Conservation (phyloP, 2,113 vertebrate species). For the Ifrita kowaldi region DNA sequence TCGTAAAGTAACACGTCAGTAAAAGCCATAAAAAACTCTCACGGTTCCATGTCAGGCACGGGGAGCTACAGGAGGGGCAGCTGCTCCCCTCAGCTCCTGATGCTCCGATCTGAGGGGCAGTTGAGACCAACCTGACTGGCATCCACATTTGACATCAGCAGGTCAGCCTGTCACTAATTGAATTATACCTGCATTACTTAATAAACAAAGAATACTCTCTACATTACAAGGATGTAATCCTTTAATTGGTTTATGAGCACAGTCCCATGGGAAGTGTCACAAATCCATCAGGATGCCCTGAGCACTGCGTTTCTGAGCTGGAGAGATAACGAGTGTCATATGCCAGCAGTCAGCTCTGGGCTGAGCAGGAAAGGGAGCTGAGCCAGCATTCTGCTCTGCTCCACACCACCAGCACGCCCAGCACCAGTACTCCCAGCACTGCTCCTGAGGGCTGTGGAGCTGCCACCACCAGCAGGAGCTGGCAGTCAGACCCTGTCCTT, state of each 20-base stretch:
- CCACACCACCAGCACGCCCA: not conserved
- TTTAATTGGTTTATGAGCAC: slow-evolving; percentile 54
- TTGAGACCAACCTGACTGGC: not conserved
- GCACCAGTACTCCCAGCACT: not conserved
- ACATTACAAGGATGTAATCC: slow-evolving; percentile 43
- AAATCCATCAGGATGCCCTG: slow-evolving; percentile 56
- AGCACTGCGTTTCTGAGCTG: slow-evolving; percentile 8
- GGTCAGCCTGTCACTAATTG: slow-evolving; percentile 37
- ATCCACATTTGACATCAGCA: slow-evolving; percentile 3
- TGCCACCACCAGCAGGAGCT: fast-evolving
- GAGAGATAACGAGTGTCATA: slow-evolving; percentile 24
- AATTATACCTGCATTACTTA: slow-evolving; percentile 59
- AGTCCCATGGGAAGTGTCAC: slow-evolving; percentile 29
- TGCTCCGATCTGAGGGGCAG: fast-evolving
- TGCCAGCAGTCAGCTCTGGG: not conserved
- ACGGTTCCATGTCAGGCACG: fast-evolving
- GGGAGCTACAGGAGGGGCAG: too few relatives aligned
- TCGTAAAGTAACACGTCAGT: not conserved
- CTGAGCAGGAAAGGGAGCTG: not conserved
- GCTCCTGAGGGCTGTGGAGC: not conserved
- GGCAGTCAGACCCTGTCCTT: fast-evolving
- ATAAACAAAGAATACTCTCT: slow-evolving; percentile 43
- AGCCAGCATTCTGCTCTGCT: not conserved
- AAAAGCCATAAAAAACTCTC: not conserved
- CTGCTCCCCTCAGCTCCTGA: not conserved